Evolutionary conservation across 2,888 invertebrate species (phyloP), one percentile per base, ranked within the genome.

Genomic region (Synanthedon formicaeformis): DNA sequence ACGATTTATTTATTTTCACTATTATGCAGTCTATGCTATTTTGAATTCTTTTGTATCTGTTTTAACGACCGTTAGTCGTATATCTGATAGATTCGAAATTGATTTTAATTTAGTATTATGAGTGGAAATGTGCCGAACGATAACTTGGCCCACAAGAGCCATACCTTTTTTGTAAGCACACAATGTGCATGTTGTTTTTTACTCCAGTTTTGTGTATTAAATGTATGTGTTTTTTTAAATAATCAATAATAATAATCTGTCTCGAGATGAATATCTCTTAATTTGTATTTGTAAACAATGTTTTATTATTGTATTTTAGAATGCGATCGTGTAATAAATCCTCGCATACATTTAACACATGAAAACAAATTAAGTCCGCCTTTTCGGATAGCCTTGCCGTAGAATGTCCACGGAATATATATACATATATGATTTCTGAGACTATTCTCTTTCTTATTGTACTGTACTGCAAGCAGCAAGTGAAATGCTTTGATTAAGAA

Each of bases 21-120:
- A n/a, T 41, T 6, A 41, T n/a, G n/a, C 10, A 10, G 4, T 45
- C 45, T 34, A 34, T 34, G 34, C 34, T 2, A 34, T 34, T 10
- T 6, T 34, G 10, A 10, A 34, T 34, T 34, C 10, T 10, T 34
- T 34, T 34, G 10, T 34, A 34, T 34, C 34, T 34, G 1, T 34
- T 10, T 10, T 23, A 23, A 23, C 23, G 23, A 34, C 34, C 34
- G 23, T 23, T 23, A 58, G 71, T 70, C 71, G 68, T 69, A 64
- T 69, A 69, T 79, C 84, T 83, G 85, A 81, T 85, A 82, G 84
- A 76, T 83, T 86, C 84, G 85, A 85, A 85, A 85, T 84, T 85
- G 85, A 84, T 78, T 58, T 59, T 70, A 53, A 50, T 57, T 41
- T 80, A 78, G 77, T 74, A 69, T 77, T 80, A 74, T 75, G 73